Evolutionary conservation across 2,113 vertebrate species (phyloP).

Genomic region (Pterocles orientalis): DNA sequence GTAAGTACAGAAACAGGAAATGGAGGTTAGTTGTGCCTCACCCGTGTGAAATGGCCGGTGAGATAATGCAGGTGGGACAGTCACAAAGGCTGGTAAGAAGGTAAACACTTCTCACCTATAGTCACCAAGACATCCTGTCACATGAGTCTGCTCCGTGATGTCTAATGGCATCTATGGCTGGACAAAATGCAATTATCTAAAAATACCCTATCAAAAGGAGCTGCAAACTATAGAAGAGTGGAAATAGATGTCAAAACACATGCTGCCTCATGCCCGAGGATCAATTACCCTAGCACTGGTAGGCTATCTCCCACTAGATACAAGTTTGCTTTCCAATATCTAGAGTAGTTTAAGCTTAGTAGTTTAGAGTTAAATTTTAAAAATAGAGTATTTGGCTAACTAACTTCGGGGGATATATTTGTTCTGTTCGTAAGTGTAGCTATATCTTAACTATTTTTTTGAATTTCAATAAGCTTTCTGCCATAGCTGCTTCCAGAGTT

Average conservation of each 20-base stretch:
- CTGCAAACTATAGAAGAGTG: background rate
- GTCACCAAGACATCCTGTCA: background rate
- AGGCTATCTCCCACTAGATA: background rate
- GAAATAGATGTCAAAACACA: background rate
- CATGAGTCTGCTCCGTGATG: accelerated
- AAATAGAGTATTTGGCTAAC: background rate
- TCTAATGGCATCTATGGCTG: background rate
- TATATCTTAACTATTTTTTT: background rate
- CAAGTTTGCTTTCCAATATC: background rate
- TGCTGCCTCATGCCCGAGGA: background rate
- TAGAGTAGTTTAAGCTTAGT: background rate
- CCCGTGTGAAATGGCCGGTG: background rate
- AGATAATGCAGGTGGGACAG: constrained; percentile 19
- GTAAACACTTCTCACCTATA: background rate
- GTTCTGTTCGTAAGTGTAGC: accelerated
- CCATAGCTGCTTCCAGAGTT: background rate
- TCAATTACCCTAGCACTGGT: background rate
- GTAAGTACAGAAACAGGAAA: background rate
- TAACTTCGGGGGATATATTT: background rate
- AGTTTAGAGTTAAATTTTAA: background rate
- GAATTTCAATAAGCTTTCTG: background rate
- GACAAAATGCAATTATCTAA: background rate
- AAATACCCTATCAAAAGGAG: background rate
- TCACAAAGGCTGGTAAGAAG: background rate
- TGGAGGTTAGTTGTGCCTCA: background rate